These are phyloP conservation scores for Thaleichthys pacificus DNA, from an alignment of 2,797 vertebrate species.

Conservation along the genomic window DNA sequence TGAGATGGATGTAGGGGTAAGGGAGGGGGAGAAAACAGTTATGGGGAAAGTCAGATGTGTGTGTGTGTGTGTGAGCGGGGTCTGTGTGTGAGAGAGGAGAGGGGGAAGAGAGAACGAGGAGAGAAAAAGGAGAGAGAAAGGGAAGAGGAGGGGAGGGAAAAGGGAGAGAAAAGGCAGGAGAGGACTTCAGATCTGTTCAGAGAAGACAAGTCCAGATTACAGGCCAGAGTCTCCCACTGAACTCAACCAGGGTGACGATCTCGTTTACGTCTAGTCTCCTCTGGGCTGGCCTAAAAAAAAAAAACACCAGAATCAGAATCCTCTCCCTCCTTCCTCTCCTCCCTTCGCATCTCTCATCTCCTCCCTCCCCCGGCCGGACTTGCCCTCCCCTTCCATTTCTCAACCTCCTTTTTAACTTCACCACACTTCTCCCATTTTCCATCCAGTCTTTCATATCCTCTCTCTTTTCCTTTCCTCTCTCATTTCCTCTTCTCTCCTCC, in stretches of 20 bases:
- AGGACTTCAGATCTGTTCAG: neutral
- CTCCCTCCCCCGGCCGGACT: neutral
- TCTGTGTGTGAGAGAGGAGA: too few relatives aligned
- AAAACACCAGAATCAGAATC: neutral
- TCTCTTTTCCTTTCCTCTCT: neutral
- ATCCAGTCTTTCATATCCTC: constrained; percentile 12
- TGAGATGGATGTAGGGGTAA: too few relatives aligned
- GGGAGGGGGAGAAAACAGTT: too few relatives aligned
- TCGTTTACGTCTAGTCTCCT: neutral
- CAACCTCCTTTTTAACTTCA: too few relatives aligned
- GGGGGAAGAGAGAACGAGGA: too few relatives aligned
- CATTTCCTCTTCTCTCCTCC: constrained; percentile 23
- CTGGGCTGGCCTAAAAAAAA: neutral
- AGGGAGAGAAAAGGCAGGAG: too few relatives aligned
- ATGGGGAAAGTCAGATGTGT: too few relatives aligned
- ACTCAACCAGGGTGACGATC: constrained; percentile 4
- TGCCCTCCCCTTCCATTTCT: too few relatives aligned
- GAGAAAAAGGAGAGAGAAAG: too few relatives aligned
- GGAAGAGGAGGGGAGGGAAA: too few relatives aligned
- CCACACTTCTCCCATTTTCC: too few relatives aligned
- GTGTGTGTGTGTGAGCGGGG: too few relatives aligned
- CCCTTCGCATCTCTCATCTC: neutral
- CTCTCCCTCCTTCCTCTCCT: neutral
- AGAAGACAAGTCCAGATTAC: neutral
- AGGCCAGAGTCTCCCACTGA: neutral